Evolutionary conservation across 1,140 invertebrate genomes (phyloP).

Genomic region (Grapholita molesta): DNA sequence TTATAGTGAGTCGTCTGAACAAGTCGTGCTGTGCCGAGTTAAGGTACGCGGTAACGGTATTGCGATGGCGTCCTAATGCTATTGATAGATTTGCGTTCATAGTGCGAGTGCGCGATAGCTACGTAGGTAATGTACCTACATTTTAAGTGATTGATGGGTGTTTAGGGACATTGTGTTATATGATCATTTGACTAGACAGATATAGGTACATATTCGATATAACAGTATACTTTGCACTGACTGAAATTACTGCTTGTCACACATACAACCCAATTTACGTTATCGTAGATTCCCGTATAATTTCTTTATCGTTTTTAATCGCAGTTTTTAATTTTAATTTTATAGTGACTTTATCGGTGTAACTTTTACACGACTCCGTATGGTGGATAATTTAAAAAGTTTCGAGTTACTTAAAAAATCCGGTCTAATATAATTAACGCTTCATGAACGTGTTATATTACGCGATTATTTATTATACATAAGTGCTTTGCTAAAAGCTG

Average conservation of each 20-base stretch:
- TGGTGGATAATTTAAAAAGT: background rate
- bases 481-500: background rate
- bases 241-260: no score
- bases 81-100: background rate
- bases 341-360: background rate
- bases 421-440: no score
- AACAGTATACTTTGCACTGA: no score
- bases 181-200: no score
- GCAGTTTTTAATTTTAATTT: background rate
- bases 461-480: no score
- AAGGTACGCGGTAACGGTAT: background rate
- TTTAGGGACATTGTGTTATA: no score
- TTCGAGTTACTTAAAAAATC: background rate
- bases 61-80: background rate
- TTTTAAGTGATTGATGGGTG: no score
- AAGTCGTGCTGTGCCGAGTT: background rate
- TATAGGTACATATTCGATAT: no score
- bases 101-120: no score
- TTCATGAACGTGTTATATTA: no score
- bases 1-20: background rate
- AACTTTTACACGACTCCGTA: background rate
- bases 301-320: background rate
- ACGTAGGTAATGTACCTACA: background rate
- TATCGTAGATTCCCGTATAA: background rate
- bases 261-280: no score